Evolutionary conservation across 2,113 vertebrate genomes (phyloP).

Genomic region (Pimephales promelas): DNA sequence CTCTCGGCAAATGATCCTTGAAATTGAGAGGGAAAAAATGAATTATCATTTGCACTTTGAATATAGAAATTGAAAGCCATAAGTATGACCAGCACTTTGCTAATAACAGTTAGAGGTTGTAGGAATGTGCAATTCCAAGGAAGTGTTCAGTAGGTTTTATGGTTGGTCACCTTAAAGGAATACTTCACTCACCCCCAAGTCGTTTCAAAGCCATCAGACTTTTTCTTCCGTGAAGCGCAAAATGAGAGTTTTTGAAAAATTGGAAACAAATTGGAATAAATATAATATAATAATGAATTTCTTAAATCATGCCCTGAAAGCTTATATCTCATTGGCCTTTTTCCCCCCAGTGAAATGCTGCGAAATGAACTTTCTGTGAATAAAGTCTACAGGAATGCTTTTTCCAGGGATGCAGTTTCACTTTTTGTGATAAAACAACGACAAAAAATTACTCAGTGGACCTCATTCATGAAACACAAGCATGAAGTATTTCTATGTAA

Average conservation of each 20-base stretch:
- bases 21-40: conserved; percentile 76
- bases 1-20: conserved; percentile 76
- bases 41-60: conserved; percentile 63
- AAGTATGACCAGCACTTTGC: conserved; percentile 53
- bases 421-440: not conserved
- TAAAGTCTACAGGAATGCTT: not conserved
- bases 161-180: conserved; percentile 13
- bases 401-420: not conserved
- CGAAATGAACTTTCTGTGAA: not conserved
- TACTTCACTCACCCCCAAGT: not conserved
- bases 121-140: conserved; percentile 43
- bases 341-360: not conserved
- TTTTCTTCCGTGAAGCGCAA: not conserved
- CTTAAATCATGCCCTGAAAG: not conserved
- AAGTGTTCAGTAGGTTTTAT: conserved; percentile 8
- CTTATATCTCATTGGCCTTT: not conserved
- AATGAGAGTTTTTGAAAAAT: not conserved
- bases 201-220: not conserved
- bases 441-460: not conserved
- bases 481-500: not conserved
- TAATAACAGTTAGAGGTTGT: conserved; percentile 46
- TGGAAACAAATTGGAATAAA: too few species aligned
- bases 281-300: not conserved
- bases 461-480: not conserved
- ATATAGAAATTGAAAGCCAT: conserved; percentile 67